Base-by-base conservation (phyloP, 2,888 invertebrate genomes). In the Xanthostigma xanthostigma region DNA sequence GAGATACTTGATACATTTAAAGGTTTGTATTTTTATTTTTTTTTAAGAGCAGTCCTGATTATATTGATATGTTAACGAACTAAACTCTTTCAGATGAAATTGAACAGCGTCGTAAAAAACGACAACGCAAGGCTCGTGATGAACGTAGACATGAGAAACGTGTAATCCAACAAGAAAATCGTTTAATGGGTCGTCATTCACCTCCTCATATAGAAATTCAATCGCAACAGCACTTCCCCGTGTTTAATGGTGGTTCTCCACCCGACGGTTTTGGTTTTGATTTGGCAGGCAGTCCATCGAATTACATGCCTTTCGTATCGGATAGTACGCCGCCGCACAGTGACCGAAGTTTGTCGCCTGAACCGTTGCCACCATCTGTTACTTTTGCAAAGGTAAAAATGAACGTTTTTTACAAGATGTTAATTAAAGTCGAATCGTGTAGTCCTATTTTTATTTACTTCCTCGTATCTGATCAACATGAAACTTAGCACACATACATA, bases 111-210 rank as follows among this genome's bases (percentile, higher is more conserved):
- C 78, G 79, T 34, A 78, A 77, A 43, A 66, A 72, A 11, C 78
- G 94, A 6, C 78, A 79, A 41, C 79, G 80, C 8, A 74, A 79
- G 27, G 81, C 79, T 40, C 77, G 82, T 9, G 87, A 89, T 12
- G 94, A 94, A 61, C 77, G 77, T 27, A 79, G 81, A 36, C 76
- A 87, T 3, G 90, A 91, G 61, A 81, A 80, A 53, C 78, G 81
- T n/a, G 82, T 83, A 52, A 79, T 75, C 48, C 78, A 76, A 53
- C 78, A 83, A 55, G 83, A 85, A 66, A 75, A 87, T 65, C 72
- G 78, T 60, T 68, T 73, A 62, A 74, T 87, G 78, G 80, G 88
- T 58, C 69, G 79, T 70, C 67, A 79, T 63, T 64, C 79, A 48
- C 61, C 74, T 57, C 62, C 75, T 39, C 69, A 75, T 34, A 71